Evolutionary conservation across 1,140 invertebrate species (phyloP), one percentile per base, ranked within the genome.

Genomic region (Orchesella cincta): DNA sequence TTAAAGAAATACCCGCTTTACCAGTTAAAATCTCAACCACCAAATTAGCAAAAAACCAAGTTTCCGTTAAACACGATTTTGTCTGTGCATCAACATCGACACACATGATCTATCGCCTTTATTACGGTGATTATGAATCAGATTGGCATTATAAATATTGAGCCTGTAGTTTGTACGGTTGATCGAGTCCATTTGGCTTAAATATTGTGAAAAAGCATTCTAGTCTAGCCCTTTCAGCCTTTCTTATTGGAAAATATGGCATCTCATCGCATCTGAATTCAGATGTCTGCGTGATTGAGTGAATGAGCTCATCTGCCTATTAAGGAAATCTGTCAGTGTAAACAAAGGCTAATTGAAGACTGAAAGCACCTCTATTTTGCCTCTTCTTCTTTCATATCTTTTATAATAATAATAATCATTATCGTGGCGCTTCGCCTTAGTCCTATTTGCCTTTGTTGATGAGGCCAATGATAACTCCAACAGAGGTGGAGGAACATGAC

Each of bases 271-370:
- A 46, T 46, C 20, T 46, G 39, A 8, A 46, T 46, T 46, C 20
- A 12, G 54, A 12, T 18, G 54, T 8, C 23, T 23, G 8, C 54
- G 54, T n/a, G 23, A 57, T 18, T 57, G 16, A n/a, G 16, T 57
- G 54, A 57, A 57, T 57, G 26, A 26, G 14, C 54, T 57, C 54
- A 62, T 62, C 31, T 16, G 8, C 62, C 31, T 67, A 29, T 67
- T 67, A 31, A 67, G 62, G 62, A 33, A 31, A 67, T 67, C 62
- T 67, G 28, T 67, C 62, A 29, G 62, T 33, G 23, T 57, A 57
- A 57, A 57, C 54, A 57, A 57, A 57, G 26, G 28, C 26, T 31
- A n/a, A 31, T 67, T 14, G 31, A 33, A 33, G 26, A 31, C 12
- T 67, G 26, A n/a, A 62, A 26, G 23, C 54, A 33, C 62, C 20